Evolutionary conservation across 1,140 invertebrate genomes (phyloP), one percentile per base, ranked within the genome.

Genomic region (Atta cephalotes): DNA sequence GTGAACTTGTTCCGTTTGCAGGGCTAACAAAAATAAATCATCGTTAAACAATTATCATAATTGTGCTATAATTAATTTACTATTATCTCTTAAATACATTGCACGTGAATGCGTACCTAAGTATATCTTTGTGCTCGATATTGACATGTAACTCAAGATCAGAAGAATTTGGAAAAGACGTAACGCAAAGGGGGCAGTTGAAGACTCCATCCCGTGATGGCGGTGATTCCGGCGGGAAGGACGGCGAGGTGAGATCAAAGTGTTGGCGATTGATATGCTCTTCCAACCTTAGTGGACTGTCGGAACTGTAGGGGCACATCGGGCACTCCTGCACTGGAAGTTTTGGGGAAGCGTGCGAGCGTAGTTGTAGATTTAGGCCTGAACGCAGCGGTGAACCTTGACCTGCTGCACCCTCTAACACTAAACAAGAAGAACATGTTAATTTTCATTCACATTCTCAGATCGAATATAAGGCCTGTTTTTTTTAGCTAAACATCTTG

Each of bases 111-210:
- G 39, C 16, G 70, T 90, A 95, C 95, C 97, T 97, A 7, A 97
- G 95, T 87, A 97, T 96, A 94, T 97, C 97, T 92, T 96, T 96
- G 93, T 98, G 98, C 92, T 98, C 97, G 31, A 98, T 97, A 94
- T 98, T 98, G 0, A 98, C 98, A 93, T 98, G 98, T 12, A 98
- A 93, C 94, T 98, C 97, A 35, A 98, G 96, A 93, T 98, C 97
- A n/a, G 97, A 96, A 12, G 96, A 96, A 85, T 97, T 97, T 28
- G 96, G 95, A 94, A 98, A 98, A 58, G 96, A 96, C 87, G 96
- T 96, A 87, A 97, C 95, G 93, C 97, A 98, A 49, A 98, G 96
- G 1, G 97, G 97, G 93, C 97, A 98, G 84, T 95, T 95, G 80
- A 96, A 96, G 16, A 94, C 90, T 78, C 93, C 92, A n/a, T 94